phyloP scores from a whole-genome alignment of 2,797 vertebrate species.

The Phataginus tetradactyla region DNA sequence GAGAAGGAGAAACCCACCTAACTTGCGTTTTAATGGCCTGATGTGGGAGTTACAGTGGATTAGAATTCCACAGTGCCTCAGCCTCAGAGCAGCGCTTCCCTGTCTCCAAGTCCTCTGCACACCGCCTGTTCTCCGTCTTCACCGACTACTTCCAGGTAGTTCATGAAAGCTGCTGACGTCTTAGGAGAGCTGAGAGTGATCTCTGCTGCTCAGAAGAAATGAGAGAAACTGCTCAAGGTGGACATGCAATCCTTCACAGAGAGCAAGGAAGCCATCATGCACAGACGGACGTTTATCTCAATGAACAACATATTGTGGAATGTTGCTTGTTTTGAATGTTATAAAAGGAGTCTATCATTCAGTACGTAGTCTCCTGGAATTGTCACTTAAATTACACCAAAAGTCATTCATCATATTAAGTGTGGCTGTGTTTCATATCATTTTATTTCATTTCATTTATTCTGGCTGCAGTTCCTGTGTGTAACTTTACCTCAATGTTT shows the following conservation, averaged over 20 bases:
- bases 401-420: not conserved
- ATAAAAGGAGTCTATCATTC: not conserved
- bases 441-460: not conserved
- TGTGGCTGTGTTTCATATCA: not conserved
- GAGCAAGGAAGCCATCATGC: rapidly evolving
- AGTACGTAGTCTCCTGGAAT: not conserved
- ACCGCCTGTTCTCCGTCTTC: not conserved
- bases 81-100: rapidly evolving
- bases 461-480: not conserved
- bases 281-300: rapidly evolving
- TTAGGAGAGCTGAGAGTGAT: not conserved
- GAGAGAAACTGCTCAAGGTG: not conserved
- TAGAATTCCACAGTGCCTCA: not conserved
- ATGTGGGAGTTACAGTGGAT: not conserved
- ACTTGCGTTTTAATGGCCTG: not conserved
- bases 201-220: not conserved
- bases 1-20: not conserved
- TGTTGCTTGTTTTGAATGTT: not conserved
- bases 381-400: not conserved
- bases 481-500: not conserved
- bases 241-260: not conserved
- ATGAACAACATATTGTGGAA: not conserved
- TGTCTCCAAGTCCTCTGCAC: not conserved
- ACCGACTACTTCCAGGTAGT: rapidly evolving
- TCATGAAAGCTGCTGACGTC: not conserved